These are phyloP conservation scores for Gasterosteus nipponicus DNA, from an alignment of 2,113 vertebrate species.

Conservation along the genomic window DNA sequence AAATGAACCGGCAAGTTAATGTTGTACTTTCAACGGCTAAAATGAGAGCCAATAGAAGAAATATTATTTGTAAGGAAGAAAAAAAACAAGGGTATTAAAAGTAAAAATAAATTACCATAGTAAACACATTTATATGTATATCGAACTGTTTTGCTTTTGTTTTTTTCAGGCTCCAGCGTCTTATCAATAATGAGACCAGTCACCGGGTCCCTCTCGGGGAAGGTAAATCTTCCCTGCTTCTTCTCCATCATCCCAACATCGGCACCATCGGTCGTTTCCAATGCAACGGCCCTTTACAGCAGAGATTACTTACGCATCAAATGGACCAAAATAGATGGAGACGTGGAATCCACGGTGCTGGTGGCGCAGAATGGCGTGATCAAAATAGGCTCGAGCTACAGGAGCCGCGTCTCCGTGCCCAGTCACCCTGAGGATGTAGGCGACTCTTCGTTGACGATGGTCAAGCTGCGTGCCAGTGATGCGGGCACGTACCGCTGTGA, in stretches of 20 bases:
- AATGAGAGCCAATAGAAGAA: constrained; percentile 14
- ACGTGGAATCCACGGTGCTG: constrained; percentile 88
- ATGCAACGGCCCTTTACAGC: constrained; percentile 65
- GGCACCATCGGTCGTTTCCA: constrained; percentile 79
- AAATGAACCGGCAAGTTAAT: constrained; percentile 44
- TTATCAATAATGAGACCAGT: constrained; percentile 78
- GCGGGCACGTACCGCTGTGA: constrained; percentile 94
- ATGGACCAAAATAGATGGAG: constrained; percentile 91
- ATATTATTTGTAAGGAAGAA: constrained; percentile 5
- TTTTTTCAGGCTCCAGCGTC: constrained; percentile 68
- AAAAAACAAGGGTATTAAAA: neutral
- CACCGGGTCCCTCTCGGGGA: constrained; percentile 89
- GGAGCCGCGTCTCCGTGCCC: constrained; percentile 90
- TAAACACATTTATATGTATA: neutral
- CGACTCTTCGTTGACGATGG: constrained; percentile 90
- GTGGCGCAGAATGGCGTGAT: constrained; percentile 93
- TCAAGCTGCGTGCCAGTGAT: constrained; percentile 91
- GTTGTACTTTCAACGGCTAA: constrained; percentile 15
- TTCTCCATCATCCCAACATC: constrained; percentile 90
- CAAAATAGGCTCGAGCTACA: constrained; percentile 90
- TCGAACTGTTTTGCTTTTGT: constrained; percentile 36
- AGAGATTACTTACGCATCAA: constrained; percentile 92
- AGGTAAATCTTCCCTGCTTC: constrained; percentile 90
- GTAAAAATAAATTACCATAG: neutral
- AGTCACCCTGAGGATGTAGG: constrained; percentile 88